Conservation (phyloP, 2,888 invertebrate species). For the Tipula helvola region DNA sequence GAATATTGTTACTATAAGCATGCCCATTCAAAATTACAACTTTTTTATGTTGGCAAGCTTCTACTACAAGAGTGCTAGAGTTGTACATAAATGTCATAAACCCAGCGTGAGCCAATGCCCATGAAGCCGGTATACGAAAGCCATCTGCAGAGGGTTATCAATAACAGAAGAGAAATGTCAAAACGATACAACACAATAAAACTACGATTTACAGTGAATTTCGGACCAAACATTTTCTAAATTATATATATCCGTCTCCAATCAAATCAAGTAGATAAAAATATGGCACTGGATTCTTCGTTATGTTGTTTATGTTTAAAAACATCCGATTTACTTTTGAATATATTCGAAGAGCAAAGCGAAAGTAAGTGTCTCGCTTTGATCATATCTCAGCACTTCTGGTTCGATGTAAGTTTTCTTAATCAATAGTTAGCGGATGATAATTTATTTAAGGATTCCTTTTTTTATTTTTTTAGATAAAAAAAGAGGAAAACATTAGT, state of each 20-base stretch:
- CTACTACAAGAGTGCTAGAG: no score
- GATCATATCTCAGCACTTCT: constrained; percentile 14
- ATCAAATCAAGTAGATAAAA: neutral
- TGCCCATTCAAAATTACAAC: no score
- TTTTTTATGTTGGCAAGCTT: no score
- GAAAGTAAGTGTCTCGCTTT: constrained; percentile 4
- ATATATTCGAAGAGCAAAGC: neutral
- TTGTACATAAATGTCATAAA: no score
- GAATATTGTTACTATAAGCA: no score
- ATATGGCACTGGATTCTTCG: neutral
- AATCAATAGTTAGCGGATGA: neutral
- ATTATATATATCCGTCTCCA: neutral
- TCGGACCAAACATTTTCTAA: neutral
- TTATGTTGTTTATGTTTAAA: constrained; percentile 6
- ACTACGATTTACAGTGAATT: neutral
- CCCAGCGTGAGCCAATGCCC: neutral
- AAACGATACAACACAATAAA: neutral
- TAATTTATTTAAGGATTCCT: neutral
- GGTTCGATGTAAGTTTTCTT: constrained; percentile 13
- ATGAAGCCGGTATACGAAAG: neutral
- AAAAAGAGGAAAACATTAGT: neutral
- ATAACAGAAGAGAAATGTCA: neutral
- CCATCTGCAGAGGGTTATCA: neutral
- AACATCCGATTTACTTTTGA: neutral
- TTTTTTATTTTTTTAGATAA: neutral